Base-by-base conservation (phyloP, 1,140 invertebrate species). In the Antheraea pernyi region DNA sequence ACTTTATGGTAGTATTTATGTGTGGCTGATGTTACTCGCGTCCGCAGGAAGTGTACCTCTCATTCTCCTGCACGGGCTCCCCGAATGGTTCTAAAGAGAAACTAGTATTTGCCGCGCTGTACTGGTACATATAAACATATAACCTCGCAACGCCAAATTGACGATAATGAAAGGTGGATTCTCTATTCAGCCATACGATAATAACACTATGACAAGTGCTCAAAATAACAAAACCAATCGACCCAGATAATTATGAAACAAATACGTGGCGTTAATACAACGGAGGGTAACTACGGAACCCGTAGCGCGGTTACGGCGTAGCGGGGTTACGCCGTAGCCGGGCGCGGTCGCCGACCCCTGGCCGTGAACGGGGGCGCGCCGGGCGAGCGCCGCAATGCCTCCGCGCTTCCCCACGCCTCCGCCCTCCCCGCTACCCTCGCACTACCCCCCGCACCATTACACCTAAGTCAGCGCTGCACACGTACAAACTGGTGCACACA, bases 271-370 rank as follows among this genome's bases (percentile, higher is more conserved):
- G 80, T 80, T 84, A 79, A 86, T 85, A 89, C 86, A 81, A 84
- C 11, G 11, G 46, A 53, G 16, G 85, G 86, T 86, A 85, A 76
- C 76, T 80, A 82, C 82, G 80, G 78, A 53, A 16, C 75, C n/a
- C 77, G 72, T 70, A 70, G 70, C 70, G n/a, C 19, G 18, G 39
- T 59, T 85, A 81, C 82, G 82, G 70, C 86, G 88, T 88, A 89
- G 87, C 82, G 86, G 77, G 84, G 87, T 88, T 88, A 88, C 89
- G 85, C 65, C 86, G 86, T 86, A 86, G 86, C 86, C 79, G 83
- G 85, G 85, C 77, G 81, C 86, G 87, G 89, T 89, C 88, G 85
- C 65, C 86, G 89, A 91, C 89, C 89, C 89, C 89, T 91, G 89
- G 89, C 89, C 89, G 83, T 91, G 87, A 89, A 89, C 89, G 88